These are phyloP conservation scores for Eupithecia subfuscata DNA, from an alignment of 2,888 invertebrate genomes.

Conservation along the genomic window DNA sequence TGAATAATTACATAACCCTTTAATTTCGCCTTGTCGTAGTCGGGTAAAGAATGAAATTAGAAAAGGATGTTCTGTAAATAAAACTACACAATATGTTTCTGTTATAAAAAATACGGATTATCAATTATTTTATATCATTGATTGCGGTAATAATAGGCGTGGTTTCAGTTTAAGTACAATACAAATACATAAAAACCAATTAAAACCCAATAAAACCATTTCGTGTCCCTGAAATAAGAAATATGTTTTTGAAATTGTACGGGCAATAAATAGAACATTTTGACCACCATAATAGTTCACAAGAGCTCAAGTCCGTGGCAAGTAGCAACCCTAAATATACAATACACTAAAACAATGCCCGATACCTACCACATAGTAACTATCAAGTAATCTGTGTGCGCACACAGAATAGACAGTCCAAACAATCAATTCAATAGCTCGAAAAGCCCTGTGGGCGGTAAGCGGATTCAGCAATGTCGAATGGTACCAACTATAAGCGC, in stretches of 20 bases:
- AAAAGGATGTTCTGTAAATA: background rate
- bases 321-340: constrained; percentile 23
- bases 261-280: background rate
- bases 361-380: constrained; percentile 15
- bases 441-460: constrained; percentile 57
- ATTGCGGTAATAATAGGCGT: background rate
- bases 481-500: background rate
- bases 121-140: background rate
- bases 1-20: background rate
- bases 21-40: background rate
- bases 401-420: constrained; percentile 41
- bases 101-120: background rate
- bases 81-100: background rate
- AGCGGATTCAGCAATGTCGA: constrained; percentile 51
- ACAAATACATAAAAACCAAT: background rate
- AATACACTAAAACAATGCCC: constrained; percentile 35
- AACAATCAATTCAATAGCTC: constrained; percentile 62
- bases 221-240: background rate
- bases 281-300: background rate
- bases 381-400: constrained; percentile 9
- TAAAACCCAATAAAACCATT: background rate
- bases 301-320: background rate
- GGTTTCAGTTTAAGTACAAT: too few relatives aligned
- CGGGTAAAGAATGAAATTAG: background rate
- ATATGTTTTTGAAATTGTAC: background rate